Base-by-base conservation (phyloP, 2,113 vertebrate genomes). In the Carlito syrichta region DNA sequence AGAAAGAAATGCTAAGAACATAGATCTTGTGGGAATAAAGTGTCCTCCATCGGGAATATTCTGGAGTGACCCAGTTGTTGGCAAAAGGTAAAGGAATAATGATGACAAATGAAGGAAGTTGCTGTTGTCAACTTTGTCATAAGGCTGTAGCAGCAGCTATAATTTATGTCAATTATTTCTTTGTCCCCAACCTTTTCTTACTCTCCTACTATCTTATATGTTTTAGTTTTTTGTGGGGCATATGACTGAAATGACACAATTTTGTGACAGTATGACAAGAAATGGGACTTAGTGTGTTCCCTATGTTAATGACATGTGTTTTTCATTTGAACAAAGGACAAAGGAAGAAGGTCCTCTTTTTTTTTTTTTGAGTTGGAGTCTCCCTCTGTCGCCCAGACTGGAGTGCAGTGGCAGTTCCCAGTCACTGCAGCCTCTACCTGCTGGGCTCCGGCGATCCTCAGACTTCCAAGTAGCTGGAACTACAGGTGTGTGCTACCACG, bases 301-400 rank as follows among this genome's bases (percentile, higher is more conserved):
- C n/a, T 71, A 38, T 40, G 45, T 50, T 81, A 86, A 52, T 58
- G 66, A 81, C 35, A 81, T 66, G 40, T 74, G 48, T 62, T 90
- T 71, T 81, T 86, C 38, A 38, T 90, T 87, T 54, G n/a, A 32
- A 86, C 73, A 86, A 90, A 93, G 79, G 52, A 71, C n/a, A 89
- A 86, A 89, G 27, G 40, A 89, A 56, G 66, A 92, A 27, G 32
- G 4, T 83, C 35, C 14, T 62, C 32, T 92, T 71, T 56, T 17
- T 71, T 76, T 62, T 35, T 50, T 92, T 96, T 25, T 35, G 4
- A 60, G 25, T n/a, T n/a, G n/a, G n/a, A n/a, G n/a, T n/a, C n/a
- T n/a, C n/a, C n/a, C n/a, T n/a, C n/a, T n/a, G n/a, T n/a, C n/a
- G n/a, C n/a, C n/a, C n/a, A n/a, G n/a, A n/a, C n/a, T n/a, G n/a